Conservation (phyloP, 1,140 invertebrate genomes). For the Psix sp. region DNA sequence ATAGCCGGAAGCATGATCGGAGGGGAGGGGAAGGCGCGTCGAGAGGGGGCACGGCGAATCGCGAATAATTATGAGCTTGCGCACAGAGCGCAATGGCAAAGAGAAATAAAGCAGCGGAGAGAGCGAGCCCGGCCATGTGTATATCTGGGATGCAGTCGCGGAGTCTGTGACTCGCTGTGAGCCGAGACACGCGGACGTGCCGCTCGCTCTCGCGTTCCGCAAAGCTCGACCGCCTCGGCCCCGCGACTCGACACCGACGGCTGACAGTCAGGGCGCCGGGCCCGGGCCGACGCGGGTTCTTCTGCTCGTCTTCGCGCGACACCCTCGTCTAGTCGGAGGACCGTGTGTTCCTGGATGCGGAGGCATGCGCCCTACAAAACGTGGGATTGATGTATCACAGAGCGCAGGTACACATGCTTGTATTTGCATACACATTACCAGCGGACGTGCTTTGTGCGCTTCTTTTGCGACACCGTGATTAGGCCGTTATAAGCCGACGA, state of each 20-base stretch:
- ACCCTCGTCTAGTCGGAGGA: conserved; percentile 34
- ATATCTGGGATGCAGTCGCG: conserved; percentile 46
- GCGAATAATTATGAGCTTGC: conserved; percentile 74
- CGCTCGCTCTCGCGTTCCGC: conserved; percentile 33
- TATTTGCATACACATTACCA: conserved; percentile 64
- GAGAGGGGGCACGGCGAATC: conserved; percentile 59
- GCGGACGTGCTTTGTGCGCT: conserved; percentile 41
- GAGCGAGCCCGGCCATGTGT: conserved; percentile 46
- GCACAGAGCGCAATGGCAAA: conserved; percentile 65
- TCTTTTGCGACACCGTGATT: conserved; percentile 52
- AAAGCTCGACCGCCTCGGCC: neutral
- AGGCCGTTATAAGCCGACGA: conserved; percentile 39
- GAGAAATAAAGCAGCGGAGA: conserved; percentile 42
- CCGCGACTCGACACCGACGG: no score
- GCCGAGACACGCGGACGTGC: conserved; percentile 49
- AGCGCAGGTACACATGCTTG: conserved; percentile 74
- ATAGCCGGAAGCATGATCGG: conserved; percentile 66
- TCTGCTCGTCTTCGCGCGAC: neutral
- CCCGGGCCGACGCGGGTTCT: neutral
- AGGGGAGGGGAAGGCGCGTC: neutral
- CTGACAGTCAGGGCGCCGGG: neutral
- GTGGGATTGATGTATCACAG: conserved; percentile 75
- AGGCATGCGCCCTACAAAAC: conserved; percentile 76
- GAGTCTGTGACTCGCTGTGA: conserved; percentile 49
- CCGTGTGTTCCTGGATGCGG: conserved; percentile 66